These are phyloP conservation scores for Drosophila nr. perissopoda DNA, from an alignment of 2,888 invertebrate genomes.

Conservation along the genomic window DNA sequence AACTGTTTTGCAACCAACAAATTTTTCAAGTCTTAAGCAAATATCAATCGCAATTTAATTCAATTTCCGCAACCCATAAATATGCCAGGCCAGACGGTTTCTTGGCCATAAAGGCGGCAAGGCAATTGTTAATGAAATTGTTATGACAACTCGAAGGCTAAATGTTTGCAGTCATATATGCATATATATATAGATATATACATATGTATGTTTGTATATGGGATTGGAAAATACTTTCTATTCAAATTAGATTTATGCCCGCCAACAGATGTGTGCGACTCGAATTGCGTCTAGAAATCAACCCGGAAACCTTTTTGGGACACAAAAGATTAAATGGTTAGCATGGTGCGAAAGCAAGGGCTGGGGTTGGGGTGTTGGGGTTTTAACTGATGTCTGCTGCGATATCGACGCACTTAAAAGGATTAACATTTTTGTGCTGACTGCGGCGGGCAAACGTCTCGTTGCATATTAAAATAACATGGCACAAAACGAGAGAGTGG, in stretches of 20 bases:
- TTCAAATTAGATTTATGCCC: conserved; percentile 69
- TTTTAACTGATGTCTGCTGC: conserved; percentile 54
- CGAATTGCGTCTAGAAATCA: conserved; percentile 43
- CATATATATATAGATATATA: not conserved
- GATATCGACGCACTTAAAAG: conserved; percentile 74
- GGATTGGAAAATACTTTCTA: conserved; percentile 52
- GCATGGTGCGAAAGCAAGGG: conserved; percentile 8
- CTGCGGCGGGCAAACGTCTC: conserved; percentile 43
- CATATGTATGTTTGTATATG: conserved; percentile 10
- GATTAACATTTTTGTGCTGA: conserved; percentile 76
- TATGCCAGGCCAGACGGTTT: conserved; percentile 42
- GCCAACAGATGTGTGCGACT: conserved; percentile 61
- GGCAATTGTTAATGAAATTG: conserved; percentile 70
- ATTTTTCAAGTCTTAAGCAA: conserved; percentile 15
- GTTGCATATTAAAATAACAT: conserved; percentile 64
- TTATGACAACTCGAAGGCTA: conserved; percentile 63
- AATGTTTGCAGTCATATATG: conserved; percentile 24
- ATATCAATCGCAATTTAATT: conserved; percentile 51
- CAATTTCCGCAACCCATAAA: conserved; percentile 69
- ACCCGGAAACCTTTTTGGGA: conserved; percentile 51
- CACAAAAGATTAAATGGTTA: conserved; percentile 69
- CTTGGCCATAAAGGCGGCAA: conserved; percentile 33
- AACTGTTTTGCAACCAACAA: not conserved
- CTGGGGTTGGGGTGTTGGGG: not conserved
- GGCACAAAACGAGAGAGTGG: conserved; percentile 16